A percentile compares a stretch with the other conserved stretches of the same genome.
Evolutionary conservation across 2,113 vertebrate species (phyloP).

Genomic region (Hemiprocne comata): DNA sequence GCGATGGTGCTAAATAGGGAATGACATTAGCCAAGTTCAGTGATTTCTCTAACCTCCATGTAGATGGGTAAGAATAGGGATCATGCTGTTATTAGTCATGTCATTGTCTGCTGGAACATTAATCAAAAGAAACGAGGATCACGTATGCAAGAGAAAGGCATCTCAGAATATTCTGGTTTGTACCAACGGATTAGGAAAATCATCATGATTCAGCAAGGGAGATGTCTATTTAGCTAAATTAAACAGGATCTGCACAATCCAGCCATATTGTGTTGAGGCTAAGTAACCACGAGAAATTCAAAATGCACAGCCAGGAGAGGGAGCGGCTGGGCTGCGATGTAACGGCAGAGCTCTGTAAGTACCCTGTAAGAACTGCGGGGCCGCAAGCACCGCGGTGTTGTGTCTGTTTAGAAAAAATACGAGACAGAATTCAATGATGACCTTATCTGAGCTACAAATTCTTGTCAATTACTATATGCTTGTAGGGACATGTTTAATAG

Average conservation of each 20-base stretch:
- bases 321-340: background rate
- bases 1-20: conserved; percentile 41
- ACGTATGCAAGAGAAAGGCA: background rate
- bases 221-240: conserved; percentile 21
- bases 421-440: conserved; percentile 47
- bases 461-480: conserved; percentile 51
- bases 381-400: conserved; percentile 10
- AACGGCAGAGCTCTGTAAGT: conserved; percentile 22
- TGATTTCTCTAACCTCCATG: conserved; percentile 21
- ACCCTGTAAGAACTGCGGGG: conserved; percentile 17
- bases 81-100: conserved; percentile 22
- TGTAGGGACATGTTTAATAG: conserved; percentile 39
- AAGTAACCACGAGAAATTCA: conserved; percentile 9
- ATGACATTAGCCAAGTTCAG: conserved; percentile 45
- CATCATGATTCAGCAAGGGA: conserved; percentile 6
- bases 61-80: background rate
- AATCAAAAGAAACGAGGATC: conserved; percentile 18
- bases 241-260: conserved; percentile 8
- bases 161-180: background rate
- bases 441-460: conserved; percentile 55
- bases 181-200: background rate
- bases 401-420: conserved; percentile 46
- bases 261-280: background rate
- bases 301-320: background rate
- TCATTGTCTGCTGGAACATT: background rate